Evolutionary conservation across 2,113 vertebrate genomes (phyloP).

Genomic region (Scalopus aquaticus): DNA sequence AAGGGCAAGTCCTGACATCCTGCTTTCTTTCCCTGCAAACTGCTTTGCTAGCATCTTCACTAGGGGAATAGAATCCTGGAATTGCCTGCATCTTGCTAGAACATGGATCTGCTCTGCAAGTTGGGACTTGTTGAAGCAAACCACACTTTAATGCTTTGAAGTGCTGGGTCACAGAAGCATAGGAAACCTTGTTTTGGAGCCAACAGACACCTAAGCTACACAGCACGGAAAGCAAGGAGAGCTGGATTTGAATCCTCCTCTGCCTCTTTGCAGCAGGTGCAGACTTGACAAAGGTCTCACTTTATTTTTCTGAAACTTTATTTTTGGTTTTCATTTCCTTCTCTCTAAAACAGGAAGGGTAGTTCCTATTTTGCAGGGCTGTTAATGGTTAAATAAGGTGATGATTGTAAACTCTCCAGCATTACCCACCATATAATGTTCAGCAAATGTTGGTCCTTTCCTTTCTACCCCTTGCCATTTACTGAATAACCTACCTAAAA

Average conservation of each 20-base stretch:
- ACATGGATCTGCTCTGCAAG: background rate
- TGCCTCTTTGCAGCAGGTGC: background rate
- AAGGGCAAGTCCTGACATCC: background rate
- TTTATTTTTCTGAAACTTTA: background rate
- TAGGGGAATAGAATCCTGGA: background rate
- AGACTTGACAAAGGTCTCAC: background rate
- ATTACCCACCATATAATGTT: background rate
- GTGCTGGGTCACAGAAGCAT: background rate
- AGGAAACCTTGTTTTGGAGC: background rate
- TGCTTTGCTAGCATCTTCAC: background rate
- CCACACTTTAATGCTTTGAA: background rate
- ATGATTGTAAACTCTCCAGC: background rate
- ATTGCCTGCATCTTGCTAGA: background rate
- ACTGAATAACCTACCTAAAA: background rate
- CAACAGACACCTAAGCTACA: background rate
- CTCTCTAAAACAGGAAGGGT: background rate
- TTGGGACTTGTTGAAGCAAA: background rate
- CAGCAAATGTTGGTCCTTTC: background rate
- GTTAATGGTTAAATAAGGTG: background rate
- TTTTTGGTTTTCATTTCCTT: conserved; percentile 14
- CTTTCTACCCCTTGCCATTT: background rate
- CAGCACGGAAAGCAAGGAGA: no score
- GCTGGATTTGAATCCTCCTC: background rate
- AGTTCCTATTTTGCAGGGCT: background rate
- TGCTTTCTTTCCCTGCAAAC: background rate